A percentile compares a stretch with the other conserved stretches of the same genome.
Conservation (phyloP, 2,888 invertebrate species). For the Volucella bombylans region DNA sequence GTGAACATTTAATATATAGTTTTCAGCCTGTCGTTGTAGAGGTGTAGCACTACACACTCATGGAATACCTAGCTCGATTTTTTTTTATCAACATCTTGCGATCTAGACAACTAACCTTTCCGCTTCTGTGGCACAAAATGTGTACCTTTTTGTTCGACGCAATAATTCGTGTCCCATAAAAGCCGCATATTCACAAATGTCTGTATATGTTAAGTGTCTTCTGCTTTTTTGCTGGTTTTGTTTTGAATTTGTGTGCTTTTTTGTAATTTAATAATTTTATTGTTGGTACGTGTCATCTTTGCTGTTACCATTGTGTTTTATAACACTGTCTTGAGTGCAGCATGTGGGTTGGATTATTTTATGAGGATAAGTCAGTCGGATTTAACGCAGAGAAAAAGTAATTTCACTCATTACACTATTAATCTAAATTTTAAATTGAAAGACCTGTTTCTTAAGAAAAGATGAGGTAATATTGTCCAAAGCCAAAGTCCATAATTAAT, state of each 20-base stretch:
- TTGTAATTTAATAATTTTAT: constrained; percentile 65
- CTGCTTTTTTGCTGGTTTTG: not conserved
- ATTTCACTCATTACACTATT: too few relatives aligned
- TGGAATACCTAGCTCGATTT: constrained; percentile 30
- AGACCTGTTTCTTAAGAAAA: too few relatives aligned
- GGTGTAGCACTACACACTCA: constrained; percentile 33
- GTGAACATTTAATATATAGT: constrained; percentile 20
- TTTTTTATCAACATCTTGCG: constrained; percentile 32
- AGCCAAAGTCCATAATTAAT: too few relatives aligned
- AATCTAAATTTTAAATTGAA: too few relatives aligned
- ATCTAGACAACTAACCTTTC: constrained; percentile 54
- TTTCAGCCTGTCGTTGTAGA: constrained; percentile 7
- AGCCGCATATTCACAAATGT: constrained; percentile 13
- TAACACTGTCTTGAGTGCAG: not conserved
- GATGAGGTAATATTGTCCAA: too few relatives aligned
- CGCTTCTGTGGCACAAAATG: constrained; percentile 54
- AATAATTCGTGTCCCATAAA: constrained; percentile 44
- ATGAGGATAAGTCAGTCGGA: too few relatives aligned
- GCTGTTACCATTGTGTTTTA: constrained; percentile 50
- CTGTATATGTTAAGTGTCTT: not conserved
- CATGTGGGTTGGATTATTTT: too few relatives aligned
- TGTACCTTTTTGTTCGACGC: constrained; percentile 41
- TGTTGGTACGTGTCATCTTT: constrained; percentile 56
- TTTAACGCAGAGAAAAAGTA: too few relatives aligned
- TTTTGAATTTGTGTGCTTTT: constrained; percentile 21